Conservation (phyloP, 92 coral and sea anemone genomes). For the Phenganax marumi region DNA sequence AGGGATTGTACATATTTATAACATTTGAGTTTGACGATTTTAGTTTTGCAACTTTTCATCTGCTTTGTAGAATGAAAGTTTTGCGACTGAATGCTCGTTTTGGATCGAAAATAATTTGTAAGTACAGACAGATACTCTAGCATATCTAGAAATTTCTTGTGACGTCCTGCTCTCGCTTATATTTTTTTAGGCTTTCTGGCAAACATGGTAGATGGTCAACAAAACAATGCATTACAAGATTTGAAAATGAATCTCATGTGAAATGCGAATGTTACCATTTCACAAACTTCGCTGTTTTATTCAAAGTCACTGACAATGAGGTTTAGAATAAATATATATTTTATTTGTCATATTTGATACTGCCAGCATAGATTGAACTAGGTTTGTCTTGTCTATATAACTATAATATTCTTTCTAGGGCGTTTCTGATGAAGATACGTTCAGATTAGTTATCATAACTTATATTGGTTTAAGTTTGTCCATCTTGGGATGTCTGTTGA, state of each 20-base stretch:
- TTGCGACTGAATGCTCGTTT: constrained; percentile 20
- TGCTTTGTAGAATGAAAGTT: constrained; percentile 1
- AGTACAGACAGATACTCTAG: neutral
- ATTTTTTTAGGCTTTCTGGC: constrained; percentile 22
- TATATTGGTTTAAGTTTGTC: constrained; percentile 28
- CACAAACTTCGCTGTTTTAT: constrained; percentile 37
- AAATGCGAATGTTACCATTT: constrained; percentile 24
- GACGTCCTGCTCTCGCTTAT: neutral
- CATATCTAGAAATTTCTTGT: neutral
- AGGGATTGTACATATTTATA: too few species aligned
- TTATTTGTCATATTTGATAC: neutral
- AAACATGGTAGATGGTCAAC: constrained; percentile 39
- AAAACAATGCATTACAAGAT: neutral
- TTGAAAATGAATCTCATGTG: constrained; percentile 16
- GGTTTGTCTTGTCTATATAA: neutral
- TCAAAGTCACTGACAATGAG: constrained; percentile 14
- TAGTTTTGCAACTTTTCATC: neutral
- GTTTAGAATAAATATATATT: neutral
- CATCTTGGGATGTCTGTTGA: constrained; percentile 25
- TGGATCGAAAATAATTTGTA: constrained; percentile 25
- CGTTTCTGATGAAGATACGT: constrained; percentile 22
- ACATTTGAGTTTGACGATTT: too few species aligned
- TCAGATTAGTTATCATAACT: constrained; percentile 16
- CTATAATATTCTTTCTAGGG: neutral
- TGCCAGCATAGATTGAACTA: neutral